Percentiles rank a stretch among this genome's conserved stretches.
Conservation (phyloP, 2,797 vertebrate species). For the Channallabes apus region DNA sequence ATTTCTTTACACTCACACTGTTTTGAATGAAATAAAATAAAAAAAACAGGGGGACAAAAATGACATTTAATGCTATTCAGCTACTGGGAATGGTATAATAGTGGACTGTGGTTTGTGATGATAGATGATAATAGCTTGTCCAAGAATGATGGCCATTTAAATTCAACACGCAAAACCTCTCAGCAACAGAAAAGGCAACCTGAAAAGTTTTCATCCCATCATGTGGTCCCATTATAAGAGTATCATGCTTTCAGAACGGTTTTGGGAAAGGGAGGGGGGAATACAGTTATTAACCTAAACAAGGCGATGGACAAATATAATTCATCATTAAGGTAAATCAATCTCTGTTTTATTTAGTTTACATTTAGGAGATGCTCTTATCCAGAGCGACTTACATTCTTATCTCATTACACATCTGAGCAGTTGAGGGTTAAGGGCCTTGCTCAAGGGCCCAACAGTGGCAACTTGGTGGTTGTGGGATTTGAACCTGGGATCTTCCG, state of each 20-base stretch:
- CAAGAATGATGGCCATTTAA: neutral
- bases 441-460: no score
- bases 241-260: neutral
- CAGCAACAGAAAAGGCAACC: neutral
- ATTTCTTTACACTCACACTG: constrained; percentile 17
- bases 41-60: neutral
- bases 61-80: constrained; percentile 14
- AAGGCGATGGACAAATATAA: neutral
- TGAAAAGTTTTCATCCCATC: neutral
- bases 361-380: no score
- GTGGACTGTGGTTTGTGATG: constrained; percentile 14
- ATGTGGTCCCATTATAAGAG: neutral
- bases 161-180: neutral
- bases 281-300: neutral
- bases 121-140: neutral
- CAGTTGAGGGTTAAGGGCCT: no score
- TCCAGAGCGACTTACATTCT: no score
- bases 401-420: no score
- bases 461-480: no score
- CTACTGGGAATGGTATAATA: neutral
- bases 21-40: constrained; percentile 12
- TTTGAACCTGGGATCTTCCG: no score
- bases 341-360: neutral
- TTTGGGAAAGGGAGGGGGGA: neutral
- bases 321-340: neutral